Base-by-base conservation (phyloP, 2,797 vertebrate genomes). In the Adelosebastes latens region DNA sequence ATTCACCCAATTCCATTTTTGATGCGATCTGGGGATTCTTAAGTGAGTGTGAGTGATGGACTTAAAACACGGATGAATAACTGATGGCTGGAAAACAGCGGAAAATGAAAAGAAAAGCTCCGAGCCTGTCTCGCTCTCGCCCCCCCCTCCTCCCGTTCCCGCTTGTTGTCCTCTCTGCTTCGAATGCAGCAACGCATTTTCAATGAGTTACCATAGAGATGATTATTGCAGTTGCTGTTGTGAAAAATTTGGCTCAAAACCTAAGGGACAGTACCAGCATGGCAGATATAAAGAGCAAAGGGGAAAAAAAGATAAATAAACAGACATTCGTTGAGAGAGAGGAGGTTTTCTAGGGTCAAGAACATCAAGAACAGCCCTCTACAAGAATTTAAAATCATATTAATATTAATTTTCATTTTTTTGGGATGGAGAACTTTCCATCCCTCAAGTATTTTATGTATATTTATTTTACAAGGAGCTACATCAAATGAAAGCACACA, bases 11-110 rank as follows among this genome's bases (percentile, higher is more conserved):
- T 88, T 88, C 58, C 66, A 84, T 80, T 84, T 91, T 84, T 92
- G 75, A 93, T 89, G 79, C 53, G 72, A 85, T 88, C 82, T 86
- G 82, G 68, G 79, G 86, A 89, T 88, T 83, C 75, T 80, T 82
- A 89, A 89, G 75, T 80, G 82, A 82, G 65, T 79, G 71, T 82
- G 85, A 93, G 82, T 84, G 91, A 89, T 79, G 86, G 89, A 75
- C 89, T 93, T 83, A 77, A 93, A 90, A 93, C 82, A 73, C 13
- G 80, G 88, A 91, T 81, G 85, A 92, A 91, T 88, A 90, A 89
- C 82, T 89, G 90, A 92, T 82, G 81, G 76, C 68, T 81, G 79
- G 80, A 86, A 91, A 94, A 89, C 77, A 73, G 83, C 70, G 88
- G 68, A 86, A 89, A 93, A 92, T 84, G 36, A 90, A 88, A 86